These are phyloP conservation scores for Mionectes olivaceus DNA, from an alignment of 2,797 vertebrate species.

Conservation along the genomic window DNA sequence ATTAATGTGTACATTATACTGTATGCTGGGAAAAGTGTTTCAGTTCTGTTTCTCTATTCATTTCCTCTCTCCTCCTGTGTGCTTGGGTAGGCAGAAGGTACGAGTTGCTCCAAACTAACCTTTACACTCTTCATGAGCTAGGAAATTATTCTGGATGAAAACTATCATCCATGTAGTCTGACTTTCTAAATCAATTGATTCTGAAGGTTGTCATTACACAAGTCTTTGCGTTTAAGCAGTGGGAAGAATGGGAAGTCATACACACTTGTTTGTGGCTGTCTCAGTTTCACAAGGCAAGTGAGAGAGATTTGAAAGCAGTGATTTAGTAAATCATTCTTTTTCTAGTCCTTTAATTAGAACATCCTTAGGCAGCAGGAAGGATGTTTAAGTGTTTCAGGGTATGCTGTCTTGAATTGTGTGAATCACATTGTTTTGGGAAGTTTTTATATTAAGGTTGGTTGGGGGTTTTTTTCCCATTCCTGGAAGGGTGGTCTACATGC, in stretches of 20 bases:
- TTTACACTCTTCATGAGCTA: background rate
- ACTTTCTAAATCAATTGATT: background rate
- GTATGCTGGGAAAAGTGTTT: background rate
- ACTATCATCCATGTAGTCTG: background rate
- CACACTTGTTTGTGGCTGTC: background rate
- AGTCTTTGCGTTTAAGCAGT: background rate
- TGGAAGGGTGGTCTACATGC: background rate
- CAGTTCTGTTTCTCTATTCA: background rate
- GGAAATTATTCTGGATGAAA: background rate
- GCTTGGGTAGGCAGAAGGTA: background rate
- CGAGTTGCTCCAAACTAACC: background rate
- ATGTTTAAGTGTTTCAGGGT: background rate
- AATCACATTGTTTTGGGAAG: background rate
- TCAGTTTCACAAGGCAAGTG: background rate
- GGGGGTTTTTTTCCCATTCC: accelerated
- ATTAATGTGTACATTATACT: accelerated
- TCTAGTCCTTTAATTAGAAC: background rate
- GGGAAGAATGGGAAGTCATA: background rate
- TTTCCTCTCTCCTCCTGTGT: background rate
- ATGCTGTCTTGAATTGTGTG: background rate
- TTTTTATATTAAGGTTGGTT: background rate
- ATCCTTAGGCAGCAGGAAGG: background rate
- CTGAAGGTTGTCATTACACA: background rate
- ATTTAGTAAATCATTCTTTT: background rate
- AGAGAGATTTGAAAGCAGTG: background rate